Conservation (phyloP, 1,140 invertebrate species). For the Prorops nasuta region DNA sequence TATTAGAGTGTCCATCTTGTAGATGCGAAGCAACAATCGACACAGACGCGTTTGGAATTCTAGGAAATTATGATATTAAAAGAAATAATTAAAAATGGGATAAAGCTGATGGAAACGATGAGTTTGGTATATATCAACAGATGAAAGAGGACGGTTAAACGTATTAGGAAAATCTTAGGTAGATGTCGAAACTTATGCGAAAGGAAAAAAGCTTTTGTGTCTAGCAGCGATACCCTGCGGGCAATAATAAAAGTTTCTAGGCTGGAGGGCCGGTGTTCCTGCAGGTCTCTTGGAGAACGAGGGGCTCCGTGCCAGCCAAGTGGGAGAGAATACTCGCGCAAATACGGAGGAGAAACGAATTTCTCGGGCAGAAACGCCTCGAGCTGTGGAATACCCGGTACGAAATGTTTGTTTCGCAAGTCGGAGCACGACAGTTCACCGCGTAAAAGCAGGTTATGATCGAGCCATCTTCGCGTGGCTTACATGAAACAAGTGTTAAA, state of each 20-base stretch:
- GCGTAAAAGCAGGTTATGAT: not conserved
- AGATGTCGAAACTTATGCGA: conserved; percentile 10
- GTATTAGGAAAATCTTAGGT: conserved; percentile 22
- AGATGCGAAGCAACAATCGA: no score
- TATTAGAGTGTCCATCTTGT: no score
- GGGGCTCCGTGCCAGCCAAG: not conserved
- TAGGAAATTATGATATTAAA: no score
- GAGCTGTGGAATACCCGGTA: not conserved
- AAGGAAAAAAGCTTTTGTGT: conserved; percentile 21
- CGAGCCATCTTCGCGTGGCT: not conserved
- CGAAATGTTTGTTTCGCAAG: not conserved
- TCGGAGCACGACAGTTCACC: no score
- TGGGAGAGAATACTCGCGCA: conserved; percentile 8
- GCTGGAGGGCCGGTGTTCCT: conserved; percentile 22
- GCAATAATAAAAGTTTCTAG: conserved; percentile 38
- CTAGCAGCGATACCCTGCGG: conserved; percentile 26
- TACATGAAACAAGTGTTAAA: no score
- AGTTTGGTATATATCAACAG: no score
- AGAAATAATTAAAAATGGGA: no score
- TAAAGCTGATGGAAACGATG: no score
- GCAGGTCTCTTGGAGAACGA: conserved; percentile 1
- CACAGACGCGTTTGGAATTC: no score
- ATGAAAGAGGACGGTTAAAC: conserved; percentile 9
- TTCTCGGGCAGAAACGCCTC: conserved; percentile 13
- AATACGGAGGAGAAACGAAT: conserved; percentile 12